These are phyloP conservation scores for Eupithecia centaureata DNA, from an alignment of 2,888 invertebrate genomes.

Conservation along the genomic window DNA sequence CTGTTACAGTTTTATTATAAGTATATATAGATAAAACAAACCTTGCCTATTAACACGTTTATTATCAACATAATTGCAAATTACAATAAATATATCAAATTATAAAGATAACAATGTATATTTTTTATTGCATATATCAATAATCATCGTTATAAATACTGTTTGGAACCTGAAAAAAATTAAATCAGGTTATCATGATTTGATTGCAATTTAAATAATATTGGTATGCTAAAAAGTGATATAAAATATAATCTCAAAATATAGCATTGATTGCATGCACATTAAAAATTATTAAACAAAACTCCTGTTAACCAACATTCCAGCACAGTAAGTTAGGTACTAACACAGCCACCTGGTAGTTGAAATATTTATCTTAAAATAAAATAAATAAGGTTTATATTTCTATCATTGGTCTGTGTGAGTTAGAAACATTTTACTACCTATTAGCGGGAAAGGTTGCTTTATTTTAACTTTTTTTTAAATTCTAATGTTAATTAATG, in stretches of 20 bases:
- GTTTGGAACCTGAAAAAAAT: constrained; percentile 19
- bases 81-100: constrained; percentile 29
- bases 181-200: constrained; percentile 1
- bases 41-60: constrained; percentile 31
- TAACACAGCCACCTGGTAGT: constrained; percentile 53
- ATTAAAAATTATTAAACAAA: constrained; percentile 20
- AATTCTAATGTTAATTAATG: background rate
- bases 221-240: constrained; percentile 13
- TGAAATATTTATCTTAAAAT: constrained; percentile 24
- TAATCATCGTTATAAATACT: constrained; percentile 27
- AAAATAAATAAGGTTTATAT: constrained; percentile 32
- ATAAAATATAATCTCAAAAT: constrained; percentile 28
- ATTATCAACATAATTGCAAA: constrained; percentile 37
- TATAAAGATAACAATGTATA: constrained; percentile 11
- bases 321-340: constrained; percentile 44
- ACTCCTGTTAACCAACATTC: constrained; percentile 35
- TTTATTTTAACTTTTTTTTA: constrained; percentile 1
- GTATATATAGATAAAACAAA: constrained; percentile 19
- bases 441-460: background rate
- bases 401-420: constrained; percentile 34
- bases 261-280: constrained; percentile 9
- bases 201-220: no score
- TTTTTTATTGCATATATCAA: constrained; percentile 11
- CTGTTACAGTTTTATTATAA: no score
- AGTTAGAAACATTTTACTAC: constrained; percentile 10